These are phyloP conservation scores for Okamejei kenojei DNA, from an alignment of 2,797 vertebrate species.

Conservation along the genomic window DNA sequence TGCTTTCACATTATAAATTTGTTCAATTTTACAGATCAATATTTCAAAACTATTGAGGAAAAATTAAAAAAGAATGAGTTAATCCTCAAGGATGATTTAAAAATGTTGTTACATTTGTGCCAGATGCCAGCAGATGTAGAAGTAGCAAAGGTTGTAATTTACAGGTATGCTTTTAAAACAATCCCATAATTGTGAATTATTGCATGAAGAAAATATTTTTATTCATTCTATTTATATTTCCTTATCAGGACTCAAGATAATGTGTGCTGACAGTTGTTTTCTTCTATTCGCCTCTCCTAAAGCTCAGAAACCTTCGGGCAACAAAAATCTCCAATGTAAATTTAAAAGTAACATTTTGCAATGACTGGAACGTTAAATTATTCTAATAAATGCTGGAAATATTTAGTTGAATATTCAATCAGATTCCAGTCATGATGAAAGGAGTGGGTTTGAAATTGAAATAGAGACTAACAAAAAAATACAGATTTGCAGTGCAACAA, in stretches of 20 bases:
- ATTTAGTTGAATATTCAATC: not conserved
- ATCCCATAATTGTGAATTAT: not conserved
- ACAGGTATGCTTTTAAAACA: constrained; percentile 60
- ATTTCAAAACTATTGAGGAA: constrained; percentile 61
- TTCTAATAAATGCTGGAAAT: not conserved
- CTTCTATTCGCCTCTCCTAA: constrained; percentile 30
- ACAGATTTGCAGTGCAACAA: not conserved
- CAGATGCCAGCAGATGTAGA: constrained; percentile 68
- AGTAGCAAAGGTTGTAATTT: constrained; percentile 68
- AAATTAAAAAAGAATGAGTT: constrained; percentile 68
- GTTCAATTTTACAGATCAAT: constrained; percentile 61
- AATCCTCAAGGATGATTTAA: constrained; percentile 72
- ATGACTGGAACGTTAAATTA: too few relatives aligned
- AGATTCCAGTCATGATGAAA: not conserved
- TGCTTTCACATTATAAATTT: constrained; percentile 5
- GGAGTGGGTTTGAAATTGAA: not conserved
- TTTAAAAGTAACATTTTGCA: not conserved
- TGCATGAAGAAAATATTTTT: not conserved
- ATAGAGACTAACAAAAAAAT: not conserved
- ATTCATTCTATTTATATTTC: not conserved
- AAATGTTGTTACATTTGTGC: constrained; percentile 75
- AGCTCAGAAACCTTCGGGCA: not conserved
- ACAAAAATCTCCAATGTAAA: not conserved
- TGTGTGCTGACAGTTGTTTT: not conserved
- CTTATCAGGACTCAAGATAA: not conserved